These are phyloP conservation scores for Puma concolor DNA, from an alignment of 2,113 vertebrate species.

Conservation along the genomic window DNA sequence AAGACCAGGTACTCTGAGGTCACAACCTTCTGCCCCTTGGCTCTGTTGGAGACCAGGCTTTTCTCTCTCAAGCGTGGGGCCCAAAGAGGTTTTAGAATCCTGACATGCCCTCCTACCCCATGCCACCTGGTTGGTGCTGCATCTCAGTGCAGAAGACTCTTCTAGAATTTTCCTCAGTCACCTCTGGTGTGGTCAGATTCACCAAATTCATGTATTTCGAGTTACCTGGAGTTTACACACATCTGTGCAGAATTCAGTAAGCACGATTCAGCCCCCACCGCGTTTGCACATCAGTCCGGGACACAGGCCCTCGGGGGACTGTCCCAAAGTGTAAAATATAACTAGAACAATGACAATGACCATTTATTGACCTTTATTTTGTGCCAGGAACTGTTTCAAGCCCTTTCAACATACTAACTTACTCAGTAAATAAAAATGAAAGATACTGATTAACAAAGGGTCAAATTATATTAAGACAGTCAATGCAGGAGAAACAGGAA, in stretches of 20 bases:
- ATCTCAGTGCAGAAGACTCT: neutral
- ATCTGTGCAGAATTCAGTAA: neutral
- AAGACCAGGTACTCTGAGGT: neutral
- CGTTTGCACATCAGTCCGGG: neutral
- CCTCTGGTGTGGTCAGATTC: neutral
- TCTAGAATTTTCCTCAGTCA: neutral
- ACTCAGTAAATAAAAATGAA: neutral
- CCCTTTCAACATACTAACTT: rapidly evolving
- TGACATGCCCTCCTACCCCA: neutral
- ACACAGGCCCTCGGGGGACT: neutral
- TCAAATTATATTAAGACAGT: neutral
- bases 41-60: neutral
- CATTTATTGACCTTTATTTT: neutral
- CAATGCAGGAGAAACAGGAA: neutral
- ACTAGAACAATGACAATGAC: too few relatives aligned
- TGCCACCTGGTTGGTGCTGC: neutral
- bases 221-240: neutral
- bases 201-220: neutral
- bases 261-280: rapidly evolving
- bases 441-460: neutral
- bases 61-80: neutral
- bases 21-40: neutral
- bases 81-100: neutral
- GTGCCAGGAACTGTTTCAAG: neutral
- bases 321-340: neutral